These are phyloP conservation scores for Timema cristinae DNA, from an alignment of 2,888 invertebrate genomes.

Conservation along the genomic window DNA sequence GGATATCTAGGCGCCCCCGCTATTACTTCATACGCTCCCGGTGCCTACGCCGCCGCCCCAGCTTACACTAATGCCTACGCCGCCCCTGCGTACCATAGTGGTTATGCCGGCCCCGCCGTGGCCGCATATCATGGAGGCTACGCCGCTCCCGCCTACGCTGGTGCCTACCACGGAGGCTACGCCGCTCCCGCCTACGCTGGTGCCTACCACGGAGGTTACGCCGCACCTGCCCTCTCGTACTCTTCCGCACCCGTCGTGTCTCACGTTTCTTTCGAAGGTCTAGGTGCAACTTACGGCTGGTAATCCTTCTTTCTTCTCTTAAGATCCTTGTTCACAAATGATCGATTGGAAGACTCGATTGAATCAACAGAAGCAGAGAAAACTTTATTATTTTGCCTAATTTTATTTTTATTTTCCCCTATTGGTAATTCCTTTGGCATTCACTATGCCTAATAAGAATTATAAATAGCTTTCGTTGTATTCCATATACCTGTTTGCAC, in stretches of 20 bases:
- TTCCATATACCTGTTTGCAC: no score
- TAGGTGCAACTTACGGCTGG: conserved; percentile 6
- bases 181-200: conserved; percentile 20
- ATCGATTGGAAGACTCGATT: no score
- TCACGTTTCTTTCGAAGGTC: conserved; percentile 4
- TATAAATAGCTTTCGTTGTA: no score
- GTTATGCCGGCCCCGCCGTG: conserved; percentile 27
- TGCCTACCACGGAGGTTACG: conserved; percentile 35
- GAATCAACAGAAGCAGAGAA: no score
- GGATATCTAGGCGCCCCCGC: conserved; percentile 32
- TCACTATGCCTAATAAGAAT: no score
- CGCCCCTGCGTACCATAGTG: conserved; percentile 25
- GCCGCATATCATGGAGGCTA: no score
- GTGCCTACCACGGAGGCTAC: conserved; percentile 35
- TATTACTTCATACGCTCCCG: conserved; percentile 41
- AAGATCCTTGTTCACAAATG: neutral
- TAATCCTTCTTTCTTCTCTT: neutral
- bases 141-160: conserved; percentile 46
- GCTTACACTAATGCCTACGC: conserved; percentile 15
- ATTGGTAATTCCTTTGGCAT: no score
- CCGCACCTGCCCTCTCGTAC: conserved; percentile 31
- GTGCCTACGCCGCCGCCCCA: conserved; percentile 46
- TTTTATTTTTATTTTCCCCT: no score
- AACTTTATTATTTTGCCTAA: no score
- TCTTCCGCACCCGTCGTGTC: conserved; percentile 8